Conservation (phyloP, 2,888 invertebrate species). For the Leucophenga maculata region DNA sequence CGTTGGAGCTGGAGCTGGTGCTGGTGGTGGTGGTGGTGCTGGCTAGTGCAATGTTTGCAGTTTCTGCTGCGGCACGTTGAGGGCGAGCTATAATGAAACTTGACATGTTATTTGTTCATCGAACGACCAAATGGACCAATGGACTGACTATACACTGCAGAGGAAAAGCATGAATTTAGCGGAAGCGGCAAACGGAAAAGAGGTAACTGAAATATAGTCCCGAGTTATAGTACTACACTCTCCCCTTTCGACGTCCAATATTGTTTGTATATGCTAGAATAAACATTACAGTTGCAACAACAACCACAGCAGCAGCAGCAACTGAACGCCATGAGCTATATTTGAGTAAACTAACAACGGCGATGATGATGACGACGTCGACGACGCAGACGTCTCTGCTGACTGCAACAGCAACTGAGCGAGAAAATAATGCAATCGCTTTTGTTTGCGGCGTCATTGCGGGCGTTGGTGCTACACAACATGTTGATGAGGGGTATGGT, state of each 20-base stretch:
- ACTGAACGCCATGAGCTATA: conserved; percentile 16
- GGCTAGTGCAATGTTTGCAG: conserved; percentile 29
- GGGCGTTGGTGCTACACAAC: conserved; percentile 25
- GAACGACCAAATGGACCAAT: conserved; percentile 33
- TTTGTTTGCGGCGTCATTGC: conserved; percentile 9
- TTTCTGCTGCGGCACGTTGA: conserved; percentile 37
- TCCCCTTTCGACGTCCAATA: too few species aligned
- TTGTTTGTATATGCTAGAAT: conserved; percentile 27
- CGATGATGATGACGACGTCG: conserved; percentile 9
- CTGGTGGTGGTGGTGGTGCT: conserved; percentile 16
- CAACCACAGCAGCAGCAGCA: conserved; percentile 37
- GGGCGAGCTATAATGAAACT: conserved; percentile 62
- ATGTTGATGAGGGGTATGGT: conserved; percentile 30
- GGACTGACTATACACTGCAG: background rate
- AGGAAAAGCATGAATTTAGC: background rate
- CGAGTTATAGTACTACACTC: too few species aligned
- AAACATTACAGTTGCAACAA: conserved; percentile 11
- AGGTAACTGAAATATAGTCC: background rate
- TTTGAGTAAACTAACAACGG: conserved; percentile 24
- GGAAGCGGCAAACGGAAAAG: background rate
- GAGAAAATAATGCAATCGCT: conserved; percentile 24
- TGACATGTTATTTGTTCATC: conserved; percentile 68
- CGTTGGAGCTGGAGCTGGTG: conserved; percentile 28
- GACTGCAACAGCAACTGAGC: conserved; percentile 10
- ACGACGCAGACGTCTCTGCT: conserved; percentile 10